A percentile compares a stretch with the other conserved stretches of the same genome.
phyloP scores from a whole-genome alignment of 2,888 invertebrate genomes.

The Drosophila mayaguana region DNA sequence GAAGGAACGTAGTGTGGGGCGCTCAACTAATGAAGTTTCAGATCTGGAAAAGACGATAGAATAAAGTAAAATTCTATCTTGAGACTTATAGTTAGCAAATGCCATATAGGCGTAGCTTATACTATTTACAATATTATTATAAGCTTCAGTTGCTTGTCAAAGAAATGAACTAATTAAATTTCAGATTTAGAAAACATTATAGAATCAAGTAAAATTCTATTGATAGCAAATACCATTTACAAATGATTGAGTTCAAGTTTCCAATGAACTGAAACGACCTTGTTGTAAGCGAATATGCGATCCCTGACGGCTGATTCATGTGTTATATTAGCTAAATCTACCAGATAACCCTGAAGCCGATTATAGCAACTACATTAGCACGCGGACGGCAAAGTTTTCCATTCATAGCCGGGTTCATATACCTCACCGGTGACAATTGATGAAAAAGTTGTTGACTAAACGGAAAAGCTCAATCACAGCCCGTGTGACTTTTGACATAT shows the following conservation, averaged over 20 bases:
- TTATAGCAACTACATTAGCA: slow-evolving; percentile 19
- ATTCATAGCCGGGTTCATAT: slow-evolving; percentile 47
- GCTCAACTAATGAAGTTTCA: not conserved
- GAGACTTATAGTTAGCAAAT: too few relatives aligned
- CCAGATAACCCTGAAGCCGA: slow-evolving; percentile 26
- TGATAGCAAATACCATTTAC: too few relatives aligned
- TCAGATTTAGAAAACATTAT: not conserved
- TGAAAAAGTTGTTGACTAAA: slow-evolving; percentile 7
- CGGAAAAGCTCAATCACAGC: slow-evolving; percentile 28
- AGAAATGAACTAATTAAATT: not conserved
- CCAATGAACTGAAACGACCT: slow-evolving; percentile 33
- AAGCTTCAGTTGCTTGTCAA: too few relatives aligned
- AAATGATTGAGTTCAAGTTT: not conserved
- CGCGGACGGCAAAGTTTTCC: slow-evolving; percentile 31
- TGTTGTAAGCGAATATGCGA: slow-evolving; percentile 13
- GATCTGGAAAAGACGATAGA: not conserved
- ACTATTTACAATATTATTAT: too few relatives aligned
- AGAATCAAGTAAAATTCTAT: too few relatives aligned
- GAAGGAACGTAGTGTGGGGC: slow-evolving; percentile 6
- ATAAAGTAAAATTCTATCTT: too few relatives aligned
- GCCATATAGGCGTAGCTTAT: too few relatives aligned
- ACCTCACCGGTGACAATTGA: slow-evolving; percentile 26
- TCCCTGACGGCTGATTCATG: slow-evolving; percentile 35
- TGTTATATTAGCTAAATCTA: slow-evolving; percentile 1
- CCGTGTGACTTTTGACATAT: slow-evolving; percentile 39